Evolutionary conservation across 2,888 invertebrate species (phyloP), one percentile per base, ranked within the genome.

Genomic region (Epinotia ramella): DNA sequence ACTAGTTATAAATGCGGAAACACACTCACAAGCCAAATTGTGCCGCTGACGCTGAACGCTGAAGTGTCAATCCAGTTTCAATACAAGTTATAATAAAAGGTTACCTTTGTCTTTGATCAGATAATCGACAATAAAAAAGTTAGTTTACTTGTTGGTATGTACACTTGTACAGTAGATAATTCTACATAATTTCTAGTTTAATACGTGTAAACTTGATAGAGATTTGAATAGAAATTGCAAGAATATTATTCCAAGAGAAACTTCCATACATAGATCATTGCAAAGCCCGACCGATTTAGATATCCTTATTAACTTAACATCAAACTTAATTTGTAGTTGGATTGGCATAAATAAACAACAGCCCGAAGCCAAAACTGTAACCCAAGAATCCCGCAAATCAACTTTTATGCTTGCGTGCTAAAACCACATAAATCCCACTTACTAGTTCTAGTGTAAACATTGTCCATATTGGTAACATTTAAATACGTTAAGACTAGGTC

Each of bases 391-490:
- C 28, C 16, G 69, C 57, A 63, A 74, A 66, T 64, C 73, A 57
- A 69, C 56, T 73, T 67, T 68, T 68, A 49, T 44, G 63, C 18
- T 74, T 46, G 73, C 73, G 73, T 74, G 73, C 13, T 64, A 46
- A 56, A 57, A 28, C 44, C 57, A 57, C 73, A 74, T 74, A 74
- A 74, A 69, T 74, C 73, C 16, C 9, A 28, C 0, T 46, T 46
- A 13, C 73, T 33, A 40, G 46, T 69, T 57, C 69, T 24, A 57
- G 68, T 49, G 73, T 69, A 74, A 74, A 74, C 73, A 74, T 56
- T 64, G 57, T 64, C 63, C 67, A 64, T 67, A 67, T 68, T 74
- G 18, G 46, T 18, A 62, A 63, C 57, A 69, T 69, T 74, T 69
- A 40, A 74, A 74, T 74, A 69, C 46, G 49, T 69, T 74, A 74